These are phyloP conservation scores for Athrips mouffetella DNA, from an alignment of 2,888 invertebrate genomes.

Conservation along the genomic window DNA sequence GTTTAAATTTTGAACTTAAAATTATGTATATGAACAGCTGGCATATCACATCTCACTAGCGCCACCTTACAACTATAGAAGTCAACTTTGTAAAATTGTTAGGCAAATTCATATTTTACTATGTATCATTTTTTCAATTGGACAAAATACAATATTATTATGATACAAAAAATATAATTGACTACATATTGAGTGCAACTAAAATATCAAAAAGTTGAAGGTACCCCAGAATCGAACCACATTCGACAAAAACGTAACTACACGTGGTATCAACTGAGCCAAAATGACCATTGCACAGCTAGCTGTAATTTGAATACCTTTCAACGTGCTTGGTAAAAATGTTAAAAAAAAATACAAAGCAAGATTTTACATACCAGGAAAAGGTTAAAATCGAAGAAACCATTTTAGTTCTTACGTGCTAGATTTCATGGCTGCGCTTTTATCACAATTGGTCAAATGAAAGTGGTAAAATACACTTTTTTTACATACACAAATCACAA, in stretches of 20 bases:
- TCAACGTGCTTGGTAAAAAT: neutral
- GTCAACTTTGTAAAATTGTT: neutral
- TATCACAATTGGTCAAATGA: too few relatives aligned
- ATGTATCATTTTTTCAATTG: too few relatives aligned
- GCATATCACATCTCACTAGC: neutral
- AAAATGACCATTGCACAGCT: conserved; percentile 18
- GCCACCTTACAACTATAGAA: neutral
- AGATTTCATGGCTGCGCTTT: neutral
- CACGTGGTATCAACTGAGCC: conserved; percentile 29
- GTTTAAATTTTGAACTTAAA: too few relatives aligned
- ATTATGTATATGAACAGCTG: neutral
- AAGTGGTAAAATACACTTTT: too few relatives aligned
- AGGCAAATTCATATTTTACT: too few relatives aligned
- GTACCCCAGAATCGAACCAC: conserved; percentile 45
- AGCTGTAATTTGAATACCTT: conserved; percentile 29
- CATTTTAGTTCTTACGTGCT: neutral
- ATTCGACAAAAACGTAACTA: conserved; percentile 29
- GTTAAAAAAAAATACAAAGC: conserved; percentile 23
- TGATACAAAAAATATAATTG: too few relatives aligned
- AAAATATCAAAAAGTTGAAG: conserved; percentile 21
- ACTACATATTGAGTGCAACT: too few relatives aligned
- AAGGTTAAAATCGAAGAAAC: neutral
- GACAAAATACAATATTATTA: too few relatives aligned
- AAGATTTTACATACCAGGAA: neutral
- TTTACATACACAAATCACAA: too few relatives aligned